Conservation (phyloP, 1,140 invertebrate genomes). For the Drosophila sturtevanti region DNA sequence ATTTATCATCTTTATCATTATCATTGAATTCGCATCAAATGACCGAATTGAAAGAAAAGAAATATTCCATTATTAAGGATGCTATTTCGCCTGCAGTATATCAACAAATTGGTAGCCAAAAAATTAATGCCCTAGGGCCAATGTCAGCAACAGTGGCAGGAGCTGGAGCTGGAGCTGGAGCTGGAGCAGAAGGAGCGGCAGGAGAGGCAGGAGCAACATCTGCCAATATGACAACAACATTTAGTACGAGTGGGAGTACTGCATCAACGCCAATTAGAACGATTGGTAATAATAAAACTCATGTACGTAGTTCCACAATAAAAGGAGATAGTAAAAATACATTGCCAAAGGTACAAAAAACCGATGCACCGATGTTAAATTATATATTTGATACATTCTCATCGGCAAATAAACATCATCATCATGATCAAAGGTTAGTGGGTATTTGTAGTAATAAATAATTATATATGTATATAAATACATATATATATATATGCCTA, state of each 20-base stretch:
- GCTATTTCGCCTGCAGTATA: constrained; percentile 19
- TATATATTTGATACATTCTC: constrained; percentile 89
- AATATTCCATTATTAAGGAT: constrained; percentile 39
- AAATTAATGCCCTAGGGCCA: constrained; percentile 64
- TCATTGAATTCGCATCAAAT: constrained; percentile 49
- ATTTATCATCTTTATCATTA: constrained; percentile 70
- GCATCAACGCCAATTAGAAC: constrained; percentile 17
- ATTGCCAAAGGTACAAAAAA: constrained; percentile 83
- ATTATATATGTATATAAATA: not conserved
- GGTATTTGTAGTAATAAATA: no score
- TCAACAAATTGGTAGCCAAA: constrained; percentile 73
- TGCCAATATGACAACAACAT: constrained; percentile 20
- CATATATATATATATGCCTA: constrained; percentile 11
- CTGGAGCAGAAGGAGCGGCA: no score
- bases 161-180: no score
- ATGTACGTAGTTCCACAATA: constrained; percentile 52
- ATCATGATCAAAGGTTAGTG: constrained; percentile 85
- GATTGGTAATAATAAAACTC: constrained; percentile 22
- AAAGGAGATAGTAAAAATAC: constrained; percentile 74
- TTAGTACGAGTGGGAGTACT: constrained; percentile 16
- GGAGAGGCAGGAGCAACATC: constrained; percentile 5
- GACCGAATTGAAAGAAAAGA: constrained; percentile 38
- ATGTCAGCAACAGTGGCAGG: constrained; percentile 15
- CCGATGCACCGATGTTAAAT: constrained; percentile 88
- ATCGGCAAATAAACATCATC: constrained; percentile 87